Conservation (phyloP, 1,140 invertebrate species). For the Lanistes nyassanus region DNA sequence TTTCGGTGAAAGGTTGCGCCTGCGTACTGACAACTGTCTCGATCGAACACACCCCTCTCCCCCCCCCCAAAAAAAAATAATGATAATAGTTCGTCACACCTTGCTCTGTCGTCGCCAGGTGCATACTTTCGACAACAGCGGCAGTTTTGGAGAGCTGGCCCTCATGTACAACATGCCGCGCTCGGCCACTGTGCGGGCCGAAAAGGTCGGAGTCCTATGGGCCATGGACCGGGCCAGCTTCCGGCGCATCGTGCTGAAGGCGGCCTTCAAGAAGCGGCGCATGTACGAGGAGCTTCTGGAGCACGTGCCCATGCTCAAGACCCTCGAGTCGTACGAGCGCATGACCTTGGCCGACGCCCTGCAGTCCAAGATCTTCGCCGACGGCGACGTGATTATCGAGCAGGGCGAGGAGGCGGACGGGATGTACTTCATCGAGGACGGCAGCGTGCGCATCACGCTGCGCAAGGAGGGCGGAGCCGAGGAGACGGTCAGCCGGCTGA, state of each 20-base stretch:
- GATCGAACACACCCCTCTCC: too few relatives aligned
- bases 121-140: constrained; percentile 61
- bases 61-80: too few relatives aligned
- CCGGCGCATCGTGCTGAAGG: constrained; percentile 92
- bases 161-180: constrained; percentile 97
- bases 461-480: constrained; percentile 50
- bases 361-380: constrained; percentile 79
- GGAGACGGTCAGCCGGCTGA: constrained; percentile 51
- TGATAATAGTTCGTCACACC: too few relatives aligned
- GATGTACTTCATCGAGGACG: constrained; percentile 97
- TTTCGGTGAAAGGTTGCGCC: too few relatives aligned
- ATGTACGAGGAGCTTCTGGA: constrained; percentile 95
- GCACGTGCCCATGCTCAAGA: constrained; percentile 90
- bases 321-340: constrained; percentile 82
- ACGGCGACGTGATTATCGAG: constrained; percentile 84
- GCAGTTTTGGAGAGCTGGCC: constrained; percentile 92
- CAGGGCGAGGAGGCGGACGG: constrained; percentile 90
- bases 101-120: too few relatives aligned
- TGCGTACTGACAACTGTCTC: too few relatives aligned
- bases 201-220: constrained; percentile 70
- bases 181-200: constrained; percentile 80
- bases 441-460: constrained; percentile 72
- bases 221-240: constrained; percentile 88
- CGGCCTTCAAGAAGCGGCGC: constrained; percentile 95
- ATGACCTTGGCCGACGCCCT: constrained; percentile 97